Conservation (phyloP, 1,140 invertebrate species). For the Ceratosolen fusciceps region DNA sequence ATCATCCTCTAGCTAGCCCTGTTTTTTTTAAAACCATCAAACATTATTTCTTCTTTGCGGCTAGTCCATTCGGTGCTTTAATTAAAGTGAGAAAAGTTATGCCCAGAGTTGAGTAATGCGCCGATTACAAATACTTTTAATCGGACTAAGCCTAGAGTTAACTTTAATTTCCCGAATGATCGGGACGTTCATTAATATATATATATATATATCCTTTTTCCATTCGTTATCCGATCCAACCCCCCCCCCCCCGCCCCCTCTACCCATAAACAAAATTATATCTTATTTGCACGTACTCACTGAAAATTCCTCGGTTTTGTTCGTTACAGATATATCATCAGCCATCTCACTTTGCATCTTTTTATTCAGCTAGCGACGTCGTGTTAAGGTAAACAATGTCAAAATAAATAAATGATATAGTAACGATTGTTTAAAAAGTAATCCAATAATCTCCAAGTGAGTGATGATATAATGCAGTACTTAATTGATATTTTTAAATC, state of each 20-base stretch:
- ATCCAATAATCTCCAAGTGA: too few relatives aligned
- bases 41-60: conserved; percentile 48
- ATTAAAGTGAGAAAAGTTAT: conserved; percentile 47
- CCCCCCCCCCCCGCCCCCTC: too few relatives aligned
- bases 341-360: not conserved
- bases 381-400: conserved; percentile 4
- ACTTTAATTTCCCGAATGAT: conserved; percentile 15
- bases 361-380: not conserved
- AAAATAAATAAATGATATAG: too few relatives aligned
- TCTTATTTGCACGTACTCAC: not conserved
- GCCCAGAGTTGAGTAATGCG: conserved; percentile 27
- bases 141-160: conserved; percentile 2
- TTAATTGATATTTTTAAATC: too few relatives aligned
- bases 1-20: not conserved
- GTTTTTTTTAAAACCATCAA: conserved; percentile 47
- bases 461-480: too few relatives aligned
- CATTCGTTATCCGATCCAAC: too few relatives aligned
- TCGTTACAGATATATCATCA: conserved; percentile 19
- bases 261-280: too few relatives aligned
- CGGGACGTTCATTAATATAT: too few relatives aligned
- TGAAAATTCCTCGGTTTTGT: not conserved
- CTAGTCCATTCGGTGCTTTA: conserved; percentile 42
- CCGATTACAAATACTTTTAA: conserved; percentile 45
- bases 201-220: conserved; percentile 4
- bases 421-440: too few relatives aligned